Evolutionary conservation across 1,140 invertebrate genomes (phyloP), one percentile per base, ranked within the genome.

Genomic region (Drosophila jambulina): DNA sequence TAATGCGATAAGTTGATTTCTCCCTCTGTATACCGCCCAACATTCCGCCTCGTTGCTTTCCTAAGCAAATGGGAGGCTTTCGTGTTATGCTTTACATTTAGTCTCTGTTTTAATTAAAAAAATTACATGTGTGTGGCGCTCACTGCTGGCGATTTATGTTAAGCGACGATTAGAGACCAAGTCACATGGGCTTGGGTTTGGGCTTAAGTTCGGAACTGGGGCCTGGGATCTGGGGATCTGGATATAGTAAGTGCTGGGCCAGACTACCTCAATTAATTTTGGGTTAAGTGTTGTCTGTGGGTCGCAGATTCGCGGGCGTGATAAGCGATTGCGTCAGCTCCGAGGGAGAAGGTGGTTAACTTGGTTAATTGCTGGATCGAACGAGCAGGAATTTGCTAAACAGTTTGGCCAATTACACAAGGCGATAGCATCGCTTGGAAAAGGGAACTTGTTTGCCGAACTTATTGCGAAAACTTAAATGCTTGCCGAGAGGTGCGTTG

Each of bases 111-210:
- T 79, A 78, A 78, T 78, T 67, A 59, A 80, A 75, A 70, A 85
- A 85, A 85, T 86, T 82, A 82, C 83, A 86, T 36, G 49, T 76
- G 62, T 77, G 72, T 64, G 81, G 65, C 61, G 61, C 63, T 56
- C 78, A 78, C 68, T 64, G 38, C 34, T 53, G 82, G 82, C 82
- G 75, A 86, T 87, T 84, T 83, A 71, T 87, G 83, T 78, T 84
- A 91, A 91, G 82, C 86, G 86, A 45, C 85, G 74, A 81, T 91
- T 88, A 81, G 69, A 78, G 62, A 49, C 61, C 64, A 64, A 72
- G 67, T 71, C 51, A 25, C 21, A 25, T 29, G 63, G 48, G 38
- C 40, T 59, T 57, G 42, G 51, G 67, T 17, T 45, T 21, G 34
- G 34, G 42, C 1, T 43, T 64, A 36, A 36, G 51, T 49, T 27